These are phyloP conservation scores for Camponotus fellah DNA, from an alignment of 2,888 invertebrate species.

Conservation along the genomic window DNA sequence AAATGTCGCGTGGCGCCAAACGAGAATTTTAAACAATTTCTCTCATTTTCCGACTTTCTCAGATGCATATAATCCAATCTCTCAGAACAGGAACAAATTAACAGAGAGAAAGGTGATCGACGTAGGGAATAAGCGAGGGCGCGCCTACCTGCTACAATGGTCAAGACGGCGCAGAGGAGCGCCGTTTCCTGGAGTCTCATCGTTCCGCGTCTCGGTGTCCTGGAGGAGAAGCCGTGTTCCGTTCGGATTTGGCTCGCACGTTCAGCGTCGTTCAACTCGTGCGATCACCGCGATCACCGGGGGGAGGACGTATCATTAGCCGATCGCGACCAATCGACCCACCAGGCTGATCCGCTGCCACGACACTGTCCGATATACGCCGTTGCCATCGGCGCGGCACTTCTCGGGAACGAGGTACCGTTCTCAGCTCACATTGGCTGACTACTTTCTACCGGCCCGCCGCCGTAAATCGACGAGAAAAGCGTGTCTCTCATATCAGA, in stretches of 20 bases:
- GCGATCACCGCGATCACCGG: conserved; percentile 30
- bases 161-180: conserved; percentile 69
- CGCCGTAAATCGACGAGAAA: conserved; percentile 62
- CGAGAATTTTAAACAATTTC: conserved; percentile 18
- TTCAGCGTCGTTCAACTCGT: conserved; percentile 27
- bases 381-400: conserved; percentile 56
- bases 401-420: conserved; percentile 63
- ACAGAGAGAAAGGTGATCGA: conserved; percentile 42
- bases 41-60: neutral
- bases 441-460: conserved; percentile 82
- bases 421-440: conserved; percentile 82
- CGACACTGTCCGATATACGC: conserved; percentile 60
- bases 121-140: conserved; percentile 15
- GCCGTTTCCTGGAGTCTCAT: conserved; percentile 69
- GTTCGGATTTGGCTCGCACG: neutral
- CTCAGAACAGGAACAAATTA: neutral
- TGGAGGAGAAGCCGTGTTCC: neutral
- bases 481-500: conserved; percentile 63
- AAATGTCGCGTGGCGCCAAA: neutral
- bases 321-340: conserved; percentile 33
- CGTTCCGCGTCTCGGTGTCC: conserved; percentile 33
- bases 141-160: conserved; percentile 67
- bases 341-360: conserved; percentile 59
- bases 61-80: neutral
- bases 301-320: conserved; percentile 54